Evolutionary conservation across 1,140 invertebrate genomes (phyloP).

Genomic region (Dendroctonus ponderosae): DNA sequence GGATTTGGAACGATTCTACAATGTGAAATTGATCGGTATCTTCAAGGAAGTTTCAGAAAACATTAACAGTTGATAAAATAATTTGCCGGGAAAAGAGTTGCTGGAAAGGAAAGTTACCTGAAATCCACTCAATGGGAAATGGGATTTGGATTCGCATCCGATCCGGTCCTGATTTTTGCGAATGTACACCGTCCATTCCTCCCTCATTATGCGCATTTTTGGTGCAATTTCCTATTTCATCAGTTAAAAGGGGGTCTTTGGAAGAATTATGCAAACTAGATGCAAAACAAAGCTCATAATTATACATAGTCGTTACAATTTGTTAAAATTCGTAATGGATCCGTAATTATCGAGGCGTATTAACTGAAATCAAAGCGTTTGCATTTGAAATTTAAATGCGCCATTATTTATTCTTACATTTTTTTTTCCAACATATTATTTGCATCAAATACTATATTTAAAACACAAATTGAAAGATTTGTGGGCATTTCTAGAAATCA

Average conservation of each 20-base stretch:
- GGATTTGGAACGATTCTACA: not conserved
- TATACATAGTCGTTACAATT: slow-evolving; percentile 7
- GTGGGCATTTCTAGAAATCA: no score
- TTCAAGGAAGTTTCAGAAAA: no score
- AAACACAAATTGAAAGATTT: no score
- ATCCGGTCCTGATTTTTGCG: no score
- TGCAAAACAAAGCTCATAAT: slow-evolving; percentile 21
- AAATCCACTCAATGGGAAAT: no score
- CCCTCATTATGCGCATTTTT: slow-evolving; percentile 13
- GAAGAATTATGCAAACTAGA: slow-evolving; percentile 9
- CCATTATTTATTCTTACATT: slow-evolving; percentile 7
- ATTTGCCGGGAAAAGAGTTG: no score
- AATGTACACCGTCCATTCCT: not conserved
- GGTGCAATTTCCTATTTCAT: slow-evolving; percentile 11
- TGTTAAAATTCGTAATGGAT: slow-evolving; percentile 14
- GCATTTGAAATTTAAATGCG: slow-evolving; percentile 21
- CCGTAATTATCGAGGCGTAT: slow-evolving; percentile 15
- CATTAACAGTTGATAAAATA: no score
- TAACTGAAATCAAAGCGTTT: slow-evolving; percentile 8
- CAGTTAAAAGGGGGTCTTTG: slow-evolving; percentile 1
- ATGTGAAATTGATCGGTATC: no score
- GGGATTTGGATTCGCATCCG: no score
- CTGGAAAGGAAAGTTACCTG: no score
- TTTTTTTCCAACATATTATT: not conserved
- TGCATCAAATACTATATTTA: no score